These are phyloP conservation scores for Tursiops truncatus DNA, from an alignment of 2,113 vertebrate species.

Conservation along the genomic window DNA sequence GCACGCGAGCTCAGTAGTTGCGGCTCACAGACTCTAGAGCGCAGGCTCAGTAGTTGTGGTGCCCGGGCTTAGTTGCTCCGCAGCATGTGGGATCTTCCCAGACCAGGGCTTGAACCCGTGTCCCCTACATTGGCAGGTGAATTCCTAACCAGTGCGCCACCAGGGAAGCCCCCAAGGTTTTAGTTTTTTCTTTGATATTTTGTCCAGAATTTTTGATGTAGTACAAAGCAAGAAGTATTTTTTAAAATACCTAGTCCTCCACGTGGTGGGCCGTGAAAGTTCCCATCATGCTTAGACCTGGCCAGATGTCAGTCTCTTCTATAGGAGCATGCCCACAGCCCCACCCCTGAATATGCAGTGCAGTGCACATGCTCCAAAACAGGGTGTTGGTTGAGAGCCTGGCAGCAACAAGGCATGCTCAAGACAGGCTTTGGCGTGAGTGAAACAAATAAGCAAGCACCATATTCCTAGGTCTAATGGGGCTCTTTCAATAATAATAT, in stretches of 20 bases:
- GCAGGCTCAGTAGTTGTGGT: too few relatives aligned
- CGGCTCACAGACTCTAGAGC: too few relatives aligned
- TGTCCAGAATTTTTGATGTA: neutral
- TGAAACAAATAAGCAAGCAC: neutral
- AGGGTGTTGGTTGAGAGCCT: too few relatives aligned
- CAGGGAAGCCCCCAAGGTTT: neutral
- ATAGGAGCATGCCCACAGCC: fast-evolving
- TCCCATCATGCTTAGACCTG: neutral
- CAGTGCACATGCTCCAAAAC: neutral
- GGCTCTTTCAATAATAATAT: neutral
- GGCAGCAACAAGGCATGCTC: neutral
- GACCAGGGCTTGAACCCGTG: too few relatives aligned
- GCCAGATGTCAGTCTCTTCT: neutral
- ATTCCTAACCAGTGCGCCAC: too few relatives aligned
- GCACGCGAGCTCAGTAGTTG: too few relatives aligned
- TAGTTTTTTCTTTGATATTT: neutral
- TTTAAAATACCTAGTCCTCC: neutral
- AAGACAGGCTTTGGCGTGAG: neutral
- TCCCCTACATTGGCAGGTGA: too few relatives aligned
- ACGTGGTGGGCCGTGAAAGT: neutral
- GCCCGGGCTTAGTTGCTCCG: too few relatives aligned
- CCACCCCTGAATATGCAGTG: fast-evolving
- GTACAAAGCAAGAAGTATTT: neutral
- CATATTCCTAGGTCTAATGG: neutral
- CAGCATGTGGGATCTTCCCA: too few relatives aligned